A percentile compares a stretch with the other conserved stretches of the same genome.
Evolutionary conservation across 2,113 vertebrate species (phyloP).

Genomic region (Halcyon malimbica): DNA sequence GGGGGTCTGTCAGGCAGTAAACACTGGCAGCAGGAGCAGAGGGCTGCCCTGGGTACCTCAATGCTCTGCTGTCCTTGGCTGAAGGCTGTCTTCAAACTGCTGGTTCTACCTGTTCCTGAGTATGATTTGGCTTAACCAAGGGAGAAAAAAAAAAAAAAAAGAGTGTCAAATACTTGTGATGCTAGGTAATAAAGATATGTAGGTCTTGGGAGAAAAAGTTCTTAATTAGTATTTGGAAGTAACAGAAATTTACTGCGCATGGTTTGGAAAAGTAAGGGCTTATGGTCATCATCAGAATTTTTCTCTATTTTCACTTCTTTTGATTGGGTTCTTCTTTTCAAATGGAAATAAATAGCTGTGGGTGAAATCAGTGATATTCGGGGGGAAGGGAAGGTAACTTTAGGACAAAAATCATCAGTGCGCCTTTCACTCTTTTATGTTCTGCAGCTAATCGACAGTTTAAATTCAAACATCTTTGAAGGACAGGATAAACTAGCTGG

Average conservation of each 20-base stretch:
- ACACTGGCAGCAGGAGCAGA: not conserved
- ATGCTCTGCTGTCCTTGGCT: rapidly evolving
- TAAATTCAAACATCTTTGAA: constrained; percentile 1
- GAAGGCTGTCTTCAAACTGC: not conserved
- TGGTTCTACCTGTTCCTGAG: not conserved
- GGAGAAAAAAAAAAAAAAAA: rapidly evolving
- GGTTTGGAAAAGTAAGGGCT: not conserved
- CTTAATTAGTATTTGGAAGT: not conserved
- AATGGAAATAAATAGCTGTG: not conserved
- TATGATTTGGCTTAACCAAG: not conserved
- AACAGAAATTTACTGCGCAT: not conserved
- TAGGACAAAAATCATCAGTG: not conserved
- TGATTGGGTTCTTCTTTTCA: not conserved
- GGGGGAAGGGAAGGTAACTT: not conserved
- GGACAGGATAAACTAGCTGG: not conserved
- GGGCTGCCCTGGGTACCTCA: not conserved
- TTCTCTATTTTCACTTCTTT: not conserved
- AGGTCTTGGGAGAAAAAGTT: not conserved
- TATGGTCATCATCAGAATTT: not conserved
- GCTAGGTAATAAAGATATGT: not conserved
- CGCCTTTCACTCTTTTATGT: not conserved
- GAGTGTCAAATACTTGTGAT: not conserved
- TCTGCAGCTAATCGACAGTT: constrained; percentile 4
- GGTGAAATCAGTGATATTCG: not conserved
- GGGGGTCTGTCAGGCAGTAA: not conserved